Evolutionary conservation across 2,113 vertebrate genomes (phyloP), one percentile per base, ranked within the genome.

Genomic region (Beaufortia kweichowensis): DNA sequence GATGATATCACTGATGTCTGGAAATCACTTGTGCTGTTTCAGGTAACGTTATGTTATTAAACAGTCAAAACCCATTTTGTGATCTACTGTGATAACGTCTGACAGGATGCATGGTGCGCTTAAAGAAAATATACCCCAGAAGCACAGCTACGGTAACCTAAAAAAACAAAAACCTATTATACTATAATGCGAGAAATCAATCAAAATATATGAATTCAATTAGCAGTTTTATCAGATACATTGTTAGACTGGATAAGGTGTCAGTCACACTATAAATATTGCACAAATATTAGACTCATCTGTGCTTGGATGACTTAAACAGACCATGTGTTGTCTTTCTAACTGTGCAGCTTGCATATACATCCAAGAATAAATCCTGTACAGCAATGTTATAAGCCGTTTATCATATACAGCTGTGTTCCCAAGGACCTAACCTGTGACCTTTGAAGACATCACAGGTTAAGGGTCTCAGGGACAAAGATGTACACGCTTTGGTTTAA

Each of bases 381-480:
- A 21, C 6, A 39, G 15, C 39, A 85, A 81, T 59, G 88, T 50
- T 65, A 53, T 5, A 53, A 53, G 48, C n/a, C 9, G 48, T 53
- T 53, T 65, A 61, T 48, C 39, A 88, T 80, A 77, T 86, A 90
- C 85, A 78, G 79, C 93, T 86, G 88, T 93, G 93, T 94, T 95
- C 95, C 95, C 94, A 94, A 96, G 95, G 93, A 93, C 94, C 95
- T 95, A 93, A 95, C 95, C 95, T 95, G 94, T 96, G 94, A 95
- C 91, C 92, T 90, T 91, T 87, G 83, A 92, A 80, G 83, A 93
- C 91, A 92, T 95, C 95, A 95, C 94, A 96, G 95, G 94, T 95
- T 95, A 95, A 95, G 95, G 95, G 95, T 96, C 95, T 96, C 95
- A 96, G 95, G 95, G 95, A 96, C 94, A 91, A 89, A 83, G 93